Evolutionary conservation across 2,888 invertebrate species (phyloP), one percentile per base, ranked within the genome.

Genomic region (Sycophila texana): DNA sequence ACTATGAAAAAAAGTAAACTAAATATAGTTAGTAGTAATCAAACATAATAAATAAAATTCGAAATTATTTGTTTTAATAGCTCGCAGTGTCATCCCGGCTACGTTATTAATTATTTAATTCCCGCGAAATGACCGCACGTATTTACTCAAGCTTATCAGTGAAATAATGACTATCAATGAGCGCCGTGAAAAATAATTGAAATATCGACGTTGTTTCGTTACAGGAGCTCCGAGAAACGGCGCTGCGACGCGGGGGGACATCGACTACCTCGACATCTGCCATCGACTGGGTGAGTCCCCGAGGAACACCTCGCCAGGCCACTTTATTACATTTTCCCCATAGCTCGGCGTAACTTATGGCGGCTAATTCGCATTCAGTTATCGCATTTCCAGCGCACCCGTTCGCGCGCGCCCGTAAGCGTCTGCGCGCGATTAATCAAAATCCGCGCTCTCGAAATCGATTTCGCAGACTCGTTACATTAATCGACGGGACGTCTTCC

Each of bases 281-380:
- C 84, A 81, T 82, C 85, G 86, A 78, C 86, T 88, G 73, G 89
- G 89, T 89, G 81, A 89, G 89, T 86, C 30, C 2, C 20, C 18
- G 4, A 12, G 47, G 57, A 30, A 22, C 60, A 14, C 13, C 18
- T 1, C 39, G 63, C 66, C 14, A 51, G 13, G 49, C 26, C 53
- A 61, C 72, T 72, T 26, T n/a, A 61, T 72, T 63, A 26, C 26
- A 73, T 30, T 63, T 63, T 18, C 30, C 53, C 30, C 51, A 26
- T 26, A 55, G 39, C 65, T 57, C 65, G 65, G 47, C 39, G 20
- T 55, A 39, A 39, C 53, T n/a, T n/a, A n/a, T 5, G 3, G 20
- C 39, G 57, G 39, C 57, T 61, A 53, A 63, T 73, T 72, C 60
- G 51, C 51, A 60, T 60, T 60, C 26, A 61, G 72, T 60, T 51